Base-by-base conservation (phyloP, 2,888 invertebrate genomes). In the Atethmia centrago region DNA sequence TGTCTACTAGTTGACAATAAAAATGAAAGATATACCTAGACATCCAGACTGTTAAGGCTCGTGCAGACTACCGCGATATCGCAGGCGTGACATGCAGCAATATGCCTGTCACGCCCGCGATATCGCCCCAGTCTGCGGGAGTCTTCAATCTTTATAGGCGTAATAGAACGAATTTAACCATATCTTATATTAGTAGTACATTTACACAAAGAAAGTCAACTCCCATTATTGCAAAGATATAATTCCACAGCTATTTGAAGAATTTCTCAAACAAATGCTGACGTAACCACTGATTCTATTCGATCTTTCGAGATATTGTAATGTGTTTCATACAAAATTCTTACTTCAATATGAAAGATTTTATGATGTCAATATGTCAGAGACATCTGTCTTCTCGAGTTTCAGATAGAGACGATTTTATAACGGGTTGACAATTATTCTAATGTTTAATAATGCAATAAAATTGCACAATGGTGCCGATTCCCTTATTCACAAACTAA, bases 161-260 rank as follows among this genome's bases (percentile, higher is more conserved):
- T n/a, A 74, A 75, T 59, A 53, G 51, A 53, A 45, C 16, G 9
- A 16, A 28, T 21, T 61, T 19, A 45, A 3, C 8, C 14, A 3
- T 21, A 40, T 56, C 47, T 63, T 49, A 62, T 40, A 21, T 45
- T 25, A 72, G 49, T 51, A 21, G 19, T 0, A 74, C 28, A 42
- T 65, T 58, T 56, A 31, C 28, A 51, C 28, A 71, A 49, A n/a
- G 40, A 66, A 58, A 59, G 42, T 63, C n/a, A 25, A 36, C 40
- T 55, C 16, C 12, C 10, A 56, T 58, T 59, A 36, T 59, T 47
- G 16, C 21, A 12, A 45, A 45, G n/a, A 51, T 36, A n/a, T n/a
- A n/a, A 31, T 69, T 45, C n/a, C n/a, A 16, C 16, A 19, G 10
- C 4, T 7, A 45, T 40, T 40, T 62, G 16, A 56, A 45, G 42